These are phyloP conservation scores for Uropetala carovei DNA, from an alignment of 2,888 invertebrate species.

Conservation along the genomic window DNA sequence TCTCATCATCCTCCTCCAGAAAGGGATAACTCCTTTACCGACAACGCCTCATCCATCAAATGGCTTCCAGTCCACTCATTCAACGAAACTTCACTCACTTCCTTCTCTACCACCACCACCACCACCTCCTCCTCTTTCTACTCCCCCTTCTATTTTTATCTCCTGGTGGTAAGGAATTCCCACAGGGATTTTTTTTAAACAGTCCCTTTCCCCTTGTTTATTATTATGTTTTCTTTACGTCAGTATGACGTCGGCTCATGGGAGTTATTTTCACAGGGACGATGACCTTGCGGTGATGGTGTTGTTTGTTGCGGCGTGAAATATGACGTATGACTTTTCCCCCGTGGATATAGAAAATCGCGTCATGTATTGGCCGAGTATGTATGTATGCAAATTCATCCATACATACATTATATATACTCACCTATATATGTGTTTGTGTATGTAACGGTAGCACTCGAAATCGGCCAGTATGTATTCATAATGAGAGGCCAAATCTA, in stretches of 20 bases:
- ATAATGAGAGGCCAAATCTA: too few relatives aligned
- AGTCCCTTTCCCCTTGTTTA: background rate
- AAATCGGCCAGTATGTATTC: too few relatives aligned
- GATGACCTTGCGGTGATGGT: slow-evolving; percentile 20
- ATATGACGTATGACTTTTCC: background rate
- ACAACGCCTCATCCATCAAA: slow-evolving; percentile 55
- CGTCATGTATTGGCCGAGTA: too few relatives aligned
- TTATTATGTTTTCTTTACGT: background rate
- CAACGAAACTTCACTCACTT: background rate
- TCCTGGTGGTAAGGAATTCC: background rate
- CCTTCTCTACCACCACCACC: background rate
- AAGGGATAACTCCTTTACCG: background rate
- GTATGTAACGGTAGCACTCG: too few relatives aligned
- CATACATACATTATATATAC: too few relatives aligned
- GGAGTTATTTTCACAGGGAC: background rate
- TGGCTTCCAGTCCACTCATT: slow-evolving; percentile 42
- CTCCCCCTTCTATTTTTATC: background rate
- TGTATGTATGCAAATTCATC: too few relatives aligned
- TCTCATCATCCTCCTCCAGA: background rate
- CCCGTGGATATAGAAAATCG: too few relatives aligned
- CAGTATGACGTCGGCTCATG: background rate
- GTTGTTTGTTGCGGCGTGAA: slow-evolving; percentile 36
- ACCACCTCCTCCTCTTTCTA: background rate
- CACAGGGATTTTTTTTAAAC: background rate
- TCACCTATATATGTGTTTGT: too few relatives aligned